phyloP scores from a whole-genome alignment of 2,113 vertebrate species.

The Takifugu bimaculatus region DNA sequence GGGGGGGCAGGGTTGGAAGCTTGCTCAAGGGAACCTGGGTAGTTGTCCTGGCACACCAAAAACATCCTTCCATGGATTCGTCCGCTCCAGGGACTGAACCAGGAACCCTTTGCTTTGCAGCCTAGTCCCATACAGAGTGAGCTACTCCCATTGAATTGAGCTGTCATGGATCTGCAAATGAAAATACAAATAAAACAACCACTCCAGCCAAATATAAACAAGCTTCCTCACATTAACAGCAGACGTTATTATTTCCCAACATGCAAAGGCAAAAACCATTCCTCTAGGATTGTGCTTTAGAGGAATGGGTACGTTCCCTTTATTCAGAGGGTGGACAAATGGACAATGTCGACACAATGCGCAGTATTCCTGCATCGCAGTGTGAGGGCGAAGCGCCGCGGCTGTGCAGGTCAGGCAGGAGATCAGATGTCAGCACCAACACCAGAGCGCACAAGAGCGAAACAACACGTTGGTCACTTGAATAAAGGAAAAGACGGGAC shows the following conservation, averaged over 20 bases:
- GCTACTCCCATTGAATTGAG: too few species aligned
- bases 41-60: too few species aligned
- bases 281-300: not conserved
- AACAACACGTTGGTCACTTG: conserved; percentile 34
- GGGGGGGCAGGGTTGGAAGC: not conserved
- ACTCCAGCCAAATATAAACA: too few species aligned
- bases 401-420: conserved; percentile 55
- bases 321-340: too few species aligned
- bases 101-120: too few species aligned
- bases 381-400: conserved; percentile 32
- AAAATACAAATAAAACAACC: too few species aligned
- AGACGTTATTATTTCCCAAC: not conserved
- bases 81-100: too few species aligned
- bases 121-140: too few species aligned
- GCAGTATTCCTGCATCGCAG: conserved; percentile 6
- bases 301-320: too few species aligned
- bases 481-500: not conserved
- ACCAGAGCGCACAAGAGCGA: conserved; percentile 48
- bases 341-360: conserved; percentile 1
- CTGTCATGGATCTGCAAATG: too few species aligned
- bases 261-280: not conserved
- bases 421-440: conserved; percentile 72
- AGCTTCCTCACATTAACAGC: not conserved
- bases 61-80: too few species aligned
- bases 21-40: too few species aligned